Base-by-base conservation (phyloP, 2,888 invertebrate genomes). In the Mesoligia furuncula region DNA sequence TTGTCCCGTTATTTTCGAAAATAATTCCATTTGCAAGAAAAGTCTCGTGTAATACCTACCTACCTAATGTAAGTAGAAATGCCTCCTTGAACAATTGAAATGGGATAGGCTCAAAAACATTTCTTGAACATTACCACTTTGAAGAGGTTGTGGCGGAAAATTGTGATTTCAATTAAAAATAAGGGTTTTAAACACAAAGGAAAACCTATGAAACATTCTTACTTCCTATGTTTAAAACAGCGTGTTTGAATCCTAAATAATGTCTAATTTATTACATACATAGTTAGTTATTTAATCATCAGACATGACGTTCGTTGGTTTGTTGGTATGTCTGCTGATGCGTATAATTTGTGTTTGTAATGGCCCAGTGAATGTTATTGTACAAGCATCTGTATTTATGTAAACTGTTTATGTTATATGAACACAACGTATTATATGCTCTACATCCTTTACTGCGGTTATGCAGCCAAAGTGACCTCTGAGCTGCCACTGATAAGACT, bases 1-100 rank as follows among this genome's bases (percentile, higher is more conserved):
- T 62, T 62, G 73, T 70, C 73, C 27, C 70, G 66, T 81, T 81
- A 70, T 59, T 81, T 70, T 62, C 57, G n/a, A 73, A 81, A 81
- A 81, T 73, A 51, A 77, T 73, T 73, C 24, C 62, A 80, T 80
- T 80, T 62, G 42, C 13, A 57, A 74, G 73, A 78, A 61, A 69
- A 79, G 42, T 73, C 36, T n/a, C 42, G 57, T n/a, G 57, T 66
- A 13, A 24, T 31, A 31, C 17, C 15, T 31, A 31, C 24, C 20
- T n/a, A 62, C 11, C 20, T 13, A 31, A 31, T 64, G 62, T 54
- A 54, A 42, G 39, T 68, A 57, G 57, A 70, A 71, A 62, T n/a
- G 65, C 20, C n/a, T 65, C 31, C 57, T 51, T 2, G 31, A 66
- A 78, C 59, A 71, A 78, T 59, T 71, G 70, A 48, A 70, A 65